Conservation (phyloP, 1,140 invertebrate genomes). For the Euglossa dilemma region DNA sequence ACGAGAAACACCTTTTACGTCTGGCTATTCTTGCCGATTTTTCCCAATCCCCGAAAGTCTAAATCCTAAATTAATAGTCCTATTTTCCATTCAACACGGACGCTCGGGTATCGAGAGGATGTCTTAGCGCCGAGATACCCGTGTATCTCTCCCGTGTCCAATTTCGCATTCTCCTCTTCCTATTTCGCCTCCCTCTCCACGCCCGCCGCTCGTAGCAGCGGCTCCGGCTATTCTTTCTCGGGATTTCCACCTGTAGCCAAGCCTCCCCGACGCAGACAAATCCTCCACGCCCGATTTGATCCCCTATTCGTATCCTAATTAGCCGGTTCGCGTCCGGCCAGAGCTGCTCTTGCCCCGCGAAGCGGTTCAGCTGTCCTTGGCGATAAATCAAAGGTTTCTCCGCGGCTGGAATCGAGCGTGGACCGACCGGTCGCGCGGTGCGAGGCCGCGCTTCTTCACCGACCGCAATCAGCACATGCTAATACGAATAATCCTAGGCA, state of each 20-base stretch:
- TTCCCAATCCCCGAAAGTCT: background rate
- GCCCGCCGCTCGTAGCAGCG: background rate
- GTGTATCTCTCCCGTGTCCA: too few species aligned
- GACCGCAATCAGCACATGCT: slow-evolving; percentile 69
- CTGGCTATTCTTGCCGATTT: background rate
- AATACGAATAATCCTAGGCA: slow-evolving; percentile 68
- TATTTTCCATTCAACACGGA: background rate
- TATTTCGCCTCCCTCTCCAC: too few species aligned
- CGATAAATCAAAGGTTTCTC: slow-evolving; percentile 60
- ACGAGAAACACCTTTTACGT: slow-evolving; percentile 7
- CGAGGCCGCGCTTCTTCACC: slow-evolving; percentile 35
- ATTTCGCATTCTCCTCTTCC: too few species aligned
- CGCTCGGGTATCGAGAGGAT: too few species aligned
- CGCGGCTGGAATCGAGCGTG: slow-evolving; percentile 26
- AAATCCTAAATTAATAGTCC: background rate
- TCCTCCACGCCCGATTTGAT: background rate
- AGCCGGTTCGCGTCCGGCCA: slow-evolving; percentile 32
- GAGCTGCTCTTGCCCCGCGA: slow-evolving; percentile 39
- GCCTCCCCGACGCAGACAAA: background rate
- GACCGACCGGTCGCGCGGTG: background rate
- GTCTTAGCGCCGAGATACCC: too few species aligned
- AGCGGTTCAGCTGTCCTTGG: slow-evolving; percentile 41
- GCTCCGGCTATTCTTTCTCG: background rate
- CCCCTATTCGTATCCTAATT: slow-evolving; percentile 31
- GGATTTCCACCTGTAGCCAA: background rate